phyloP scores from a whole-genome alignment of 2,888 invertebrate genomes.

The Apomyelois bistriatella region DNA sequence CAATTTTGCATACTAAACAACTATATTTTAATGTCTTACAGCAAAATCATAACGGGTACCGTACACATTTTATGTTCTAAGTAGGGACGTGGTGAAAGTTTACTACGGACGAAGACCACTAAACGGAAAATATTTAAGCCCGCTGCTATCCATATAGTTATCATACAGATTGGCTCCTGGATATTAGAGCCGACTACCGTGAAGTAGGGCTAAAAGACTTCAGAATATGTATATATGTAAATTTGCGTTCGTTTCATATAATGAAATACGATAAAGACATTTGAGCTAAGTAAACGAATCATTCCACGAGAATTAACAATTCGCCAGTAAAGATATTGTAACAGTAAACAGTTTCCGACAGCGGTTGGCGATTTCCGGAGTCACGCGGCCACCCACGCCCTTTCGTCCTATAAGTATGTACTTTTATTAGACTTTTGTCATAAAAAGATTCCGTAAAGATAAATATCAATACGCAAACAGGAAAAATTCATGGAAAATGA shows the following conservation, averaged over 20 bases:
- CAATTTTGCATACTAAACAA: too few relatives aligned
- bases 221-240: background rate
- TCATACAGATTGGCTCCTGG: too few relatives aligned
- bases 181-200: background rate
- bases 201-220: background rate
- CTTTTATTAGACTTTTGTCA: background rate
- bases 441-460: too few relatives aligned
- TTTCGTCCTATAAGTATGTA: background rate
- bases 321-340: background rate
- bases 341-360: background rate
- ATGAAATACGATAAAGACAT: background rate
- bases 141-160: too few relatives aligned
- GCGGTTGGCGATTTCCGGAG: constrained; percentile 27
- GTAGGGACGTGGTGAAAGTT: too few relatives aligned
- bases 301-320: background rate
- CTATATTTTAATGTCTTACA: too few relatives aligned
- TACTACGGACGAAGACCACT: too few relatives aligned
- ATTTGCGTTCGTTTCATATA: background rate
- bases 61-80: too few relatives aligned
- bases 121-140: too few relatives aligned
- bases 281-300: background rate
- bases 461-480: too few relatives aligned
- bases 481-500: too few relatives aligned
- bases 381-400: constrained; percentile 17
- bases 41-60: too few relatives aligned